Percentiles rank a stretch among this genome's conserved stretches.
phyloP scores from a whole-genome alignment of 2,797 vertebrate genomes.

The Philypnodon macrostomus region DNA sequence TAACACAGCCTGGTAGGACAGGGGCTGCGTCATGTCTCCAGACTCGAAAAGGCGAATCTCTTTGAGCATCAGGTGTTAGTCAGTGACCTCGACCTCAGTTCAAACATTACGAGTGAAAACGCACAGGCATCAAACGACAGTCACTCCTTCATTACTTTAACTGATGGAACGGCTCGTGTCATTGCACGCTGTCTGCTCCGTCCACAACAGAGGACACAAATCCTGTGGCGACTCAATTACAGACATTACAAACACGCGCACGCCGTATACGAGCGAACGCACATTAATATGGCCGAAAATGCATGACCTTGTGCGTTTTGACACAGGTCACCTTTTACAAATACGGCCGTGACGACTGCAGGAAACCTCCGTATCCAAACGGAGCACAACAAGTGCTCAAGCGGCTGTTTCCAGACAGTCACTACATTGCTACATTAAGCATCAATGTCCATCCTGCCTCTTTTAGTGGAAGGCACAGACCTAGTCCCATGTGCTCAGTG shows the following conservation, averaged over 20 bases:
- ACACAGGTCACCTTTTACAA: constrained; percentile 53
- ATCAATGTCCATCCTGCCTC: constrained; percentile 29
- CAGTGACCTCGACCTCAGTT: constrained; percentile 65
- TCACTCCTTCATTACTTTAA: constrained; percentile 40
- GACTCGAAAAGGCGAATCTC: constrained; percentile 37
- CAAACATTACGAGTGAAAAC: constrained; percentile 32
- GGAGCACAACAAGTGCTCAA: constrained; percentile 73
- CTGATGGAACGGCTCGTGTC: constrained; percentile 42
- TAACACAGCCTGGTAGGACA: constrained; percentile 27
- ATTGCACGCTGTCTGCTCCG: constrained; percentile 59
- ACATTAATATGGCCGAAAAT: constrained; percentile 28
- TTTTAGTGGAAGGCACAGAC: constrained; percentile 32
- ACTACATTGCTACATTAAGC: constrained; percentile 43
- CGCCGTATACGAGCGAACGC: constrained; percentile 19
- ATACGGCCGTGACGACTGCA: constrained; percentile 19
- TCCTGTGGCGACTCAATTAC: constrained; percentile 34
- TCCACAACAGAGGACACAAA: constrained; percentile 49
- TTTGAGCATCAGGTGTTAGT: constrained; percentile 70
- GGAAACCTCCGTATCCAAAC: constrained; percentile 18
- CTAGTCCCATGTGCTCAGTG: constrained; percentile 44
- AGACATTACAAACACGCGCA: constrained; percentile 34
- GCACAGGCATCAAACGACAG: constrained; percentile 17
- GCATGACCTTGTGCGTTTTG: constrained; percentile 67
- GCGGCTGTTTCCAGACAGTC: constrained; percentile 43
- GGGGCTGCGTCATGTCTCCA: constrained; percentile 48